A percentile compares a stretch with the other conserved stretches of the same genome.
Evolutionary conservation across 2,888 invertebrate species (phyloP).

Genomic region (Leptinotarsa rubiginosa): DNA sequence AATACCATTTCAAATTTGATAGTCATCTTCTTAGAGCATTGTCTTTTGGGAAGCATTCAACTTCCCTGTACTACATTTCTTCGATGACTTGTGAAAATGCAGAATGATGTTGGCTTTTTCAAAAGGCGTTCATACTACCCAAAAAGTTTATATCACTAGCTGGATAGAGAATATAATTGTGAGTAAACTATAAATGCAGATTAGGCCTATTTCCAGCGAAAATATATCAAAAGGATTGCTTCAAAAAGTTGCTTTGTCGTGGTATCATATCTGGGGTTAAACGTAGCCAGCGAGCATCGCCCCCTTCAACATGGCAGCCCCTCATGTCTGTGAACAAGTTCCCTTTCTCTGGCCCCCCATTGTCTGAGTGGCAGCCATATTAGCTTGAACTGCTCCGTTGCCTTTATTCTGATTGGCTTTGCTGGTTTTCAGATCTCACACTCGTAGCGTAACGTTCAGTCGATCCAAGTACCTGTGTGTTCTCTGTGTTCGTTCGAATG

Average conservation of each 20-base stretch:
- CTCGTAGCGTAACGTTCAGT: slow-evolving; percentile 59
- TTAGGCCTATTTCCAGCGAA: slow-evolving; percentile 1
- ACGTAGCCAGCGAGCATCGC: slow-evolving; percentile 57
- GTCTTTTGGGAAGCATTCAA: slow-evolving; percentile 17
- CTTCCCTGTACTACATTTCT: slow-evolving; percentile 15
- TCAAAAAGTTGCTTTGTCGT: slow-evolving; percentile 49
- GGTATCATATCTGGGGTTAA: slow-evolving; percentile 62
- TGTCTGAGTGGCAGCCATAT: slow-evolving; percentile 68
- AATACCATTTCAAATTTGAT: neutral
- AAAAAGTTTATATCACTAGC: slow-evolving; percentile 13
- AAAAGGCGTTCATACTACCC: neutral
- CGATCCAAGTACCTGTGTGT: slow-evolving; percentile 55
- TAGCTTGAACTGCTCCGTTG: slow-evolving; percentile 66
- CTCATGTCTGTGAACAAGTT: slow-evolving; percentile 60
- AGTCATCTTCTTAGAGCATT: slow-evolving; percentile 22
- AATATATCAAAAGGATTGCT: slow-evolving; percentile 1
- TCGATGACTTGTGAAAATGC: slow-evolving; percentile 24
- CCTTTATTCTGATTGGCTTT: slow-evolving; percentile 68
- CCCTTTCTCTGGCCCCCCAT: slow-evolving; percentile 66
- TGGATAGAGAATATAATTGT: neutral
- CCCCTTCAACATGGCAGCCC: slow-evolving; percentile 59
- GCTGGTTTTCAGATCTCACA: slow-evolving; percentile 64
- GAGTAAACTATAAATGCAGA: neutral
- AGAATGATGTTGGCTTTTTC: slow-evolving; percentile 11
- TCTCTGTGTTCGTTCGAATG: slow-evolving; percentile 54